These are phyloP conservation scores for Ophion ventricosus DNA, from an alignment of 2,888 invertebrate genomes.

Conservation along the genomic window DNA sequence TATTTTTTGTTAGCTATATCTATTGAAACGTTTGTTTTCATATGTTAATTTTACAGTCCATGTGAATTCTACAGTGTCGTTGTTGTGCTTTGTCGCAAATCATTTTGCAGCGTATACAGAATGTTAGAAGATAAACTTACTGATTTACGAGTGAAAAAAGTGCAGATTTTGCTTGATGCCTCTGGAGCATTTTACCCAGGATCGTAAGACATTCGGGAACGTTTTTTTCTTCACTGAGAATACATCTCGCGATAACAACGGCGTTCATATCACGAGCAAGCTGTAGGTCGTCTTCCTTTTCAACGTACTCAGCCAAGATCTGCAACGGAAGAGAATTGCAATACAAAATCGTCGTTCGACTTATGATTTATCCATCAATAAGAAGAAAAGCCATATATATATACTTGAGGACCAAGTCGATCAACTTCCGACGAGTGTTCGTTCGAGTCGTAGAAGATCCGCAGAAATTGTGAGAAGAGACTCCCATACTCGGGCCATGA, in stretches of 20 bases:
- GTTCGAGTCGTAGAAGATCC: slow-evolving; percentile 49
- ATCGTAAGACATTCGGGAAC: slow-evolving; percentile 58
- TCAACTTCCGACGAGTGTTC: slow-evolving; percentile 49
- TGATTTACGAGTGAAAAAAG: slow-evolving; percentile 72
- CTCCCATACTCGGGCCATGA: slow-evolving; percentile 67
- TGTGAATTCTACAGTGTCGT: too few relatives aligned
- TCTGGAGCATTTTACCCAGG: slow-evolving; percentile 72
- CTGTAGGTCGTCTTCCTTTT: slow-evolving; percentile 64
- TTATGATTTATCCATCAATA: slow-evolving; percentile 15
- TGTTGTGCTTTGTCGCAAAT: too few relatives aligned
- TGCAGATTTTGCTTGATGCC: slow-evolving; percentile 69
- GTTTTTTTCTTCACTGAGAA: slow-evolving; percentile 64
- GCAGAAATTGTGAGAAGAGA: slow-evolving; percentile 63
- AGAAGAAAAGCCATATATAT: neutral
- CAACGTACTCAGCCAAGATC: slow-evolving; percentile 70
- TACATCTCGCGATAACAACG: slow-evolving; percentile 72
- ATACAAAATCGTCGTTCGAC: slow-evolving; percentile 8
- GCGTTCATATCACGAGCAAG: slow-evolving; percentile 67
- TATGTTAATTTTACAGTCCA: too few relatives aligned
- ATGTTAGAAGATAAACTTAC: slow-evolving; percentile 60
- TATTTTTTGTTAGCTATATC: too few relatives aligned
- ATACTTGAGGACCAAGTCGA: slow-evolving; percentile 48
- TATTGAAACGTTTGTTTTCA: too few relatives aligned
- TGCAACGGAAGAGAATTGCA: slow-evolving; percentile 60
- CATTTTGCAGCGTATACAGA: neutral